Base-by-base conservation (phyloP, 2,113 vertebrate genomes). In the Oxyura jamaicensis region DNA sequence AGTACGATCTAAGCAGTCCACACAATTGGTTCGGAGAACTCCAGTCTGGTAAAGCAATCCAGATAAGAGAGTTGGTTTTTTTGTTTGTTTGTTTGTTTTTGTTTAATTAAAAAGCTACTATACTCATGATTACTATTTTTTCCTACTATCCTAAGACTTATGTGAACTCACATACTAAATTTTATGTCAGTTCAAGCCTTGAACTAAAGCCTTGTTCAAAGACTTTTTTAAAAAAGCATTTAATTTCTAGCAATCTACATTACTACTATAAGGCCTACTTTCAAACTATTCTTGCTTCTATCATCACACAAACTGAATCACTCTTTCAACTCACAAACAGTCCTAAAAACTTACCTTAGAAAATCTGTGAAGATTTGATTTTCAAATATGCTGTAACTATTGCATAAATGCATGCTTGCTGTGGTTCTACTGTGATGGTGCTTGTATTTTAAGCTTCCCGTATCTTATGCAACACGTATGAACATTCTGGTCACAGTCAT, bases 1-100 rank as follows among this genome's bases (percentile, higher is more conserved):
- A 53, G 99, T 99, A 29, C 99, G 99, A 94, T 99, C 99, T 76
- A 99, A 98, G 95, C 99, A 99, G 96, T 99, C 99, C 91, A 99
- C 99, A 77, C 99, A 99, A 96, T 99, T 99, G 69, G 99, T 99
- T 97, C 99, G 97, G 39, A 99, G 98, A 84, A 99, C 98, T 48
- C 99, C 99, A 22, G 99, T 99, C 99, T 99, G 91, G 63, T 69
- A 92, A 96, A 92, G 35, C 91, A 94, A 96, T 16, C 58, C 75
- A 96, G 41, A 72, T 6, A 48, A 71, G 63, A 88, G 15, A 81
- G 21, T 11, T 21, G 41, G 22, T 39, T n/a, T 72, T n/a, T 84
- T n/a, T n/a, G n/a, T n/a, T n/a, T n/a, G n/a, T n/a, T n/a, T n/a
- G n/a, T n/a, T n/a, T n/a, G n/a, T n/a, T n/a, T 25, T 39, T 35